Evolutionary conservation across 1,140 invertebrate genomes (phyloP).

Genomic region (Lanistes nyassanus): DNA sequence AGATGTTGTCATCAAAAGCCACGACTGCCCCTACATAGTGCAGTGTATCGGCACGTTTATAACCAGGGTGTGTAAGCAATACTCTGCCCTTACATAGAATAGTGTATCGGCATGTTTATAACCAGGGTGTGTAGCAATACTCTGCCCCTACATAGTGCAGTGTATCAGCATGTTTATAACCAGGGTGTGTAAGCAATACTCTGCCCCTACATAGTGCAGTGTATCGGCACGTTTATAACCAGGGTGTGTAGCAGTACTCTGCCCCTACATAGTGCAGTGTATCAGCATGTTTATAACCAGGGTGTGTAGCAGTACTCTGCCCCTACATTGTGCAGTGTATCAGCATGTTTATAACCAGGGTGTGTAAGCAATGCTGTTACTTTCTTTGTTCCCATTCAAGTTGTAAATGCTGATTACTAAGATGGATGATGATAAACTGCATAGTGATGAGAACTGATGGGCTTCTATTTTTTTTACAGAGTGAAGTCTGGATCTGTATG

Average conservation of each 20-base stretch:
- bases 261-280: constrained; percentile 96
- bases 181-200: no score
- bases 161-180: constrained; percentile 98
- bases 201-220: constrained; percentile 97
- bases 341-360: constrained; percentile 94
- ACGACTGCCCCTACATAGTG: constrained; percentile 97
- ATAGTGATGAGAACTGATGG: neutral
- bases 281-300: constrained; percentile 97
- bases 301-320: no score
- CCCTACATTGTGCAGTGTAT: constrained; percentile 96
- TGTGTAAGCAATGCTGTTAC: no score
- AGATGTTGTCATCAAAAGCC: constrained; percentile 95
- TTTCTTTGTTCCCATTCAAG: no score
- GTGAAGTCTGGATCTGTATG: constrained; percentile 99
- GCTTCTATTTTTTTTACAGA: constrained; percentile 64
- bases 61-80: no score
- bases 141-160: constrained; percentile 96
- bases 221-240: constrained; percentile 96
- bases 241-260: no score
- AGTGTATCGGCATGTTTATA: constrained; percentile 96
- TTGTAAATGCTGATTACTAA: no score
- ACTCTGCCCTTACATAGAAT: constrained; percentile 96
- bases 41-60: constrained; percentile 97
- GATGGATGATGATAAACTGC: neutral
- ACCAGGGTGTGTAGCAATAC: constrained; percentile 74